These are phyloP conservation scores for Druon quercuslanigerum DNA, from an alignment of 1,140 invertebrate genomes.

Conservation along the genomic window DNA sequence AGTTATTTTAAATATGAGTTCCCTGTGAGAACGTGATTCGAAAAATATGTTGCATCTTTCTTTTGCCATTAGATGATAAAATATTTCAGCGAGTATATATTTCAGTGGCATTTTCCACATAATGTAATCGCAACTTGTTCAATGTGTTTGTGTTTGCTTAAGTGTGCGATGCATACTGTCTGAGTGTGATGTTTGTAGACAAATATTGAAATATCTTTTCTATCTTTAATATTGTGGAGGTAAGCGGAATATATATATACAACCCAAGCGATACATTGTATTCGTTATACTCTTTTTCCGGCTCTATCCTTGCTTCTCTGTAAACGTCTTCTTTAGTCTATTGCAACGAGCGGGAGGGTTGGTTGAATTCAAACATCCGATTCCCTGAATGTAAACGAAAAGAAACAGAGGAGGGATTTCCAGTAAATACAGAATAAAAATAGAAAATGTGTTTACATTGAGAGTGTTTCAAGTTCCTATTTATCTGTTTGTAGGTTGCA, in stretches of 20 bases:
- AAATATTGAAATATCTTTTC: conserved; percentile 70
- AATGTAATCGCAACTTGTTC: background rate
- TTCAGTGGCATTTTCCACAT: background rate
- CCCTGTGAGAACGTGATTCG: background rate
- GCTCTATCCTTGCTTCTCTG: background rate
- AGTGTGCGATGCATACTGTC: background rate
- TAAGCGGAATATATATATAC: conserved; percentile 53
- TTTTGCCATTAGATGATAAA: background rate
- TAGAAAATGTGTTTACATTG: background rate
- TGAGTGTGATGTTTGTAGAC: conserved; percentile 46
- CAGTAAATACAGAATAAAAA: background rate
- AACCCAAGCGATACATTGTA: conserved; percentile 23
- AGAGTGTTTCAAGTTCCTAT: conserved; percentile 10
- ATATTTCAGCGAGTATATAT: conserved; percentile 5
- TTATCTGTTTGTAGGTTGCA: background rate
- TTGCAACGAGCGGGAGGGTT: background rate
- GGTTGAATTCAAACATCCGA: conserved; percentile 8
- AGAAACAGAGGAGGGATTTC: conserved; percentile 1
- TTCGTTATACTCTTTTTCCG: conserved; percentile 37
- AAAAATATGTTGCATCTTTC: background rate
- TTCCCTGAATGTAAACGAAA: conserved; percentile 20
- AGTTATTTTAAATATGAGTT: background rate
- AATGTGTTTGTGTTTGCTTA: conserved; percentile 20
- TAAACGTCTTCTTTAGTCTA: background rate
- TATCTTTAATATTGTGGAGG: conserved; percentile 65